Evolutionary conservation across 2,113 vertebrate genomes (phyloP), one percentile per base, ranked within the genome.

Genomic region (Macaca mulatta): DNA sequence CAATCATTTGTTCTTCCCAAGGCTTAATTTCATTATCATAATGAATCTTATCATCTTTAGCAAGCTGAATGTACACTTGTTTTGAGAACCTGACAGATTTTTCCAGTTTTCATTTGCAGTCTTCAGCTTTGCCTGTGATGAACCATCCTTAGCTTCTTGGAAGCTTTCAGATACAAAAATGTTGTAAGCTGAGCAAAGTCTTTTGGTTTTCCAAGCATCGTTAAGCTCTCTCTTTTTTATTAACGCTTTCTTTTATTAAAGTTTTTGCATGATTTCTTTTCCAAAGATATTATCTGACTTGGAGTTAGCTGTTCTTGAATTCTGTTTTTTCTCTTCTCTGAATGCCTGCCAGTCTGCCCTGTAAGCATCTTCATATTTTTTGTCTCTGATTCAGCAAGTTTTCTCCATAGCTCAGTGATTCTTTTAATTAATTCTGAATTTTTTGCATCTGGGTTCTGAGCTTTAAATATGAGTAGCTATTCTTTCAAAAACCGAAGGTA

Each of bases 161-260:
- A 99, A 99, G 69, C 99, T 97, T 98, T 99, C 99, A 3, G 99
- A 97, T 98, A 99, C 97, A 98, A 98, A 99, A 96, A 99, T 99
- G 98, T 99, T 99, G 87, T 99, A 99, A 12, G 98, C 18, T 0
- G 40, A 96, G 16, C 99, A 99, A 94, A 98, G 96, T 88, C 98
- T 61, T 98, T 99, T 18, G 99, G 99, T 96, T 99, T 99, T 82
- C 99, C 99, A 86, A 99, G 98, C 81, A 64, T 95, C 43, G 72
- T 98, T 96, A 99, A 99, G 93, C 95, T 99, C 99, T 99, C 13
- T 99, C 99, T 99, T 95, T 98, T 99, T 70, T 67, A 93, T 98
- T 13, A 97, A 87, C 0, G 95, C 96, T 95, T 97, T 99, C 97
- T 97, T 99, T 98, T 97, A 99, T 22, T 97, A 98, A 90, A 75